These are phyloP conservation scores for Papio anubis DNA, from an alignment of 2,113 vertebrate species.

Conservation along the genomic window DNA sequence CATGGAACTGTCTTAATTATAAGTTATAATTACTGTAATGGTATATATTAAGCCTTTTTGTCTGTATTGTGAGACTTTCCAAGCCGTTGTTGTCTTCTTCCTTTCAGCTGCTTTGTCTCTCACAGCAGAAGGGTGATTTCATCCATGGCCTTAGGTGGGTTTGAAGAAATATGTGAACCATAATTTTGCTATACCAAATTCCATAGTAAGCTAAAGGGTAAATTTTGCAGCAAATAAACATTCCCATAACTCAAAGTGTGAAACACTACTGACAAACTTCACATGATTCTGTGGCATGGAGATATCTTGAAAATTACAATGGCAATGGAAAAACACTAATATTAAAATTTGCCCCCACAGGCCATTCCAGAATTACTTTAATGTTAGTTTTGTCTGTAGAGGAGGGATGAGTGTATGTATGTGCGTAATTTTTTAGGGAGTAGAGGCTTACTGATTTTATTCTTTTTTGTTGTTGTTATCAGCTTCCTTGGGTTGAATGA, in stretches of 20 bases:
- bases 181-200: background rate
- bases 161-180: background rate
- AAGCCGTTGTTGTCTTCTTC: background rate
- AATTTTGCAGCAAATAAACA: conserved; percentile 6
- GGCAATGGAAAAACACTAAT: background rate
- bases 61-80: background rate
- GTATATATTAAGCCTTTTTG: background rate
- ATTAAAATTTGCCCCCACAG: conserved; percentile 9
- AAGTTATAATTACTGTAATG: background rate
- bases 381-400: background rate
- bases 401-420: background rate
- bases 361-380: background rate
- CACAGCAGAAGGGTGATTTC: background rate
- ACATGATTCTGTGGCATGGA: background rate
- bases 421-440: background rate
- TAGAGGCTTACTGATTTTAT: background rate
- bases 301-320: conserved; percentile 5
- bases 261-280: conserved; percentile 27
- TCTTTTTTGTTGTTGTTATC: background rate
- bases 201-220: background rate
- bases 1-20: background rate
- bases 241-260: conserved; percentile 4
- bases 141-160: background rate
- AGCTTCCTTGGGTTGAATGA: too few species aligned
- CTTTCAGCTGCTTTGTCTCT: background rate